These are phyloP conservation scores for Drosophila maculinotata DNA, from an alignment of 2,888 invertebrate species.

Conservation along the genomic window DNA sequence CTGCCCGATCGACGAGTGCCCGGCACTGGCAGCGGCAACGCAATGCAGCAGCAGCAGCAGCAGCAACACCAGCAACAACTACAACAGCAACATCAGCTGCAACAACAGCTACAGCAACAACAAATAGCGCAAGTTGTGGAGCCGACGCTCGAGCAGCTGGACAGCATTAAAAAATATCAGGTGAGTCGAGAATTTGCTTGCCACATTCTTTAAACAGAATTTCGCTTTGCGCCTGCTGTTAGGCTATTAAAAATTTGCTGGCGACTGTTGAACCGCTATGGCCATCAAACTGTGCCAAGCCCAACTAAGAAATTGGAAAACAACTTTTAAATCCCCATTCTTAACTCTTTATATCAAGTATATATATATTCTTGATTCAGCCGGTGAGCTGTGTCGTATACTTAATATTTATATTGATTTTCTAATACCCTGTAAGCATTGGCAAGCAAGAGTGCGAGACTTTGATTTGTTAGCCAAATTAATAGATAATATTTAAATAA, in stretches of 20 bases:
- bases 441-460: no score
- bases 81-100: constrained; percentile 79
- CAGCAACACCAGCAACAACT: constrained; percentile 74
- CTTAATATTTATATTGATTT: no score
- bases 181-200: constrained; percentile 86
- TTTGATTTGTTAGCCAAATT: no score
- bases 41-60: constrained; percentile 44
- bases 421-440: no score
- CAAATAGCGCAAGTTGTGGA: constrained; percentile 86
- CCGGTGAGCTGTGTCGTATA: neutral
- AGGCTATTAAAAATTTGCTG: constrained; percentile 38
- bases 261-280: neutral
- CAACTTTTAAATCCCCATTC: no score
- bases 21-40: constrained; percentile 32
- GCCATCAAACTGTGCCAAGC: constrained; percentile 9
- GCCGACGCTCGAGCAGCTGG: constrained; percentile 94
- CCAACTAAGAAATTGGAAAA: no score
- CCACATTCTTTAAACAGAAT: neutral
- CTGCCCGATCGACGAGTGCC: constrained; percentile 87
- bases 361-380: no score
- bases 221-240: constrained; percentile 41
- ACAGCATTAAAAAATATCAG: constrained; percentile 96
- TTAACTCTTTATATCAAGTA: no score
- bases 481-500: no score
- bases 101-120: constrained; percentile 65